Percentiles rank a stretch among this genome's conserved stretches.
Conservation (phyloP, 2,113 vertebrate species). For the Macquaria ambigua region DNA sequence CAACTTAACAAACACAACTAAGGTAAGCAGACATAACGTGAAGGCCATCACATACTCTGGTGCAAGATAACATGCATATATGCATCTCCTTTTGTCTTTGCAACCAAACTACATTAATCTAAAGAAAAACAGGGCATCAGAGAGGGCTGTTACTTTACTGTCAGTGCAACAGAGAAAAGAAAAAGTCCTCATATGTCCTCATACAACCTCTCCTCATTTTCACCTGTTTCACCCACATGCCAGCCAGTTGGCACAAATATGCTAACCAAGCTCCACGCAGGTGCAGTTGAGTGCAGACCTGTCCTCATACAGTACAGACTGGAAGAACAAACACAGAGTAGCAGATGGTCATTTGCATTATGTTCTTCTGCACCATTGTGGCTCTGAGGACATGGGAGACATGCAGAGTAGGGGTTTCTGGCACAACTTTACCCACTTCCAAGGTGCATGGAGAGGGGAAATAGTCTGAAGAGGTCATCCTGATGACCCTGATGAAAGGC, state of each 20-base stretch:
- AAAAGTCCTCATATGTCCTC: not conserved
- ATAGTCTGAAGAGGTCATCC: not conserved
- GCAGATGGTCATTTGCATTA: slow-evolving; percentile 67
- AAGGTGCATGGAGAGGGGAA: not conserved
- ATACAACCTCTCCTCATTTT: not conserved
- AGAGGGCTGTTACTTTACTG: not conserved
- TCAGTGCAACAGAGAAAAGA: not conserved
- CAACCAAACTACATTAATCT: not conserved
- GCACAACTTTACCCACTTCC: not conserved
- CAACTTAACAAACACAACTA: slow-evolving; percentile 7
- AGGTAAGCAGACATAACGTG: not conserved
- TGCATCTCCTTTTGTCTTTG: not conserved
- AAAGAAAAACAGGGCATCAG: not conserved
- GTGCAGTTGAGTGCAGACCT: slow-evolving; percentile 34
- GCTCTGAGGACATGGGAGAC: slow-evolving; percentile 23
- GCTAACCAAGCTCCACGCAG: slow-evolving; percentile 26
- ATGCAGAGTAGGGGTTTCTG: not conserved
- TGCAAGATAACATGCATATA: not conserved
- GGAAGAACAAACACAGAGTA: slow-evolving; percentile 15
- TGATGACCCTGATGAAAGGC: not conserved
- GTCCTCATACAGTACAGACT: slow-evolving; percentile 1
- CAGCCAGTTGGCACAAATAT: slow-evolving; percentile 40
- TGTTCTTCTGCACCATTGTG: slow-evolving; percentile 18
- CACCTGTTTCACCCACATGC: slow-evolving; percentile 25
- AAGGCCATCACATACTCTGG: not conserved